Base-by-base conservation (phyloP, 2,888 invertebrate genomes). In the Dexiosoma caninum region DNA sequence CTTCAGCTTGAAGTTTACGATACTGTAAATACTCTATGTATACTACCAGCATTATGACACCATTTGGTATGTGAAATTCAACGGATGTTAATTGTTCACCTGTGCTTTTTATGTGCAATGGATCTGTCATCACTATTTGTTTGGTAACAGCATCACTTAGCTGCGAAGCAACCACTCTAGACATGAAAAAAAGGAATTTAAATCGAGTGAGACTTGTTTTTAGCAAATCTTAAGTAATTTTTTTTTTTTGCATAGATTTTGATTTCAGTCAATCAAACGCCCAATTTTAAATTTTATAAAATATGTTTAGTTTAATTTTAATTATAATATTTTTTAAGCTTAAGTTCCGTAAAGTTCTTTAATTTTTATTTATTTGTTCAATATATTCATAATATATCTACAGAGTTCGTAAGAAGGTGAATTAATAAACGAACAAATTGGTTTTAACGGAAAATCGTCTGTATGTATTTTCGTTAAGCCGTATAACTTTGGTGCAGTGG, bases 161-260 rank as follows among this genome's bases (percentile, higher is more conserved):
- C 86, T 96, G 96, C 0, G 96, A 94, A 40, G 95, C 94, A 57
- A 96, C 93, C 84, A 96, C 94, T 91, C 96, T 96, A 88, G 42
- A 27, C 3, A 27, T 6, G 27, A 27, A 90, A 91, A 82, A 44
- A 32, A 23, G 12, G 14, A 32, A 32, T 6, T 12, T 4, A 59
- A 40, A 8, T n/a, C n/a, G n/a, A n/a, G n/a, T n/a, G n/a, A n/a
- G n/a, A n/a, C n/a, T n/a, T n/a, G n/a, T n/a, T n/a, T n/a, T n/a
- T n/a, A n/a, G n/a, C n/a, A n/a, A n/a, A n/a, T n/a, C n/a, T n/a
- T n/a, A n/a, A n/a, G n/a, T n/a, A n/a, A n/a, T n/a, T n/a, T n/a
- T n/a, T n/a, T n/a, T n/a, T n/a, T n/a, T n/a, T n/a, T n/a, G n/a
- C n/a, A n/a, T n/a, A n/a, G n/a, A n/a, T n/a, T n/a, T n/a, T n/a